A percentile compares a stretch with the other conserved stretches of the same genome.
phyloP scores from a whole-genome alignment of 2,113 vertebrate species.

The Alexandromys fortis region DNA sequence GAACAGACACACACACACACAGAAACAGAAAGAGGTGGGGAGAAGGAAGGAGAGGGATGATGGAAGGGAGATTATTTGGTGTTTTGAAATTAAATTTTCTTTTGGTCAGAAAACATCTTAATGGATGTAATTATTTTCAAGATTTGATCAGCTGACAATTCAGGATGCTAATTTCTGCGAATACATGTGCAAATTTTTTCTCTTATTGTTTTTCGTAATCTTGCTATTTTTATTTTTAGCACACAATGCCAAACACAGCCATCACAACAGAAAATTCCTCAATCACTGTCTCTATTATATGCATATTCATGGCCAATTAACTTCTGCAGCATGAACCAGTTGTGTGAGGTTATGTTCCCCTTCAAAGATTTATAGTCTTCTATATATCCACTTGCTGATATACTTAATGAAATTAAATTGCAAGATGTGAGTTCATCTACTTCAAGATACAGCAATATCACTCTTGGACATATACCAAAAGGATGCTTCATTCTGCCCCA shows the following conservation, averaged over 20 bases:
- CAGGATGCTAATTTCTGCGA: background rate
- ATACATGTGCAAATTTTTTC: background rate
- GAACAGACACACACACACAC: background rate
- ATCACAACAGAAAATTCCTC: background rate
- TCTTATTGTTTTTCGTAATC: background rate
- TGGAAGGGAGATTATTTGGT: too few relatives aligned
- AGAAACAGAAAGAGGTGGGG: too few relatives aligned
- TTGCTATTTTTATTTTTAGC: slow-evolving; percentile 33
- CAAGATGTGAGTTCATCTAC: background rate
- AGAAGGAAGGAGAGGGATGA: background rate
- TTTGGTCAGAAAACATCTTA: too few relatives aligned
- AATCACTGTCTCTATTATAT: background rate
- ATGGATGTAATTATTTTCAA: too few relatives aligned
- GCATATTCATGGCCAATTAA: background rate
- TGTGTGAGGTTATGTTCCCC: background rate
- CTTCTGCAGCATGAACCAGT: background rate
- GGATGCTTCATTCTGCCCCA: background rate
- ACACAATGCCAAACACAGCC: background rate
- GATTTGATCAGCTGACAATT: too few relatives aligned
- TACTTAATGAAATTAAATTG: background rate
- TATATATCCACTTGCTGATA: background rate
- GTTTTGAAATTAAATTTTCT: too few relatives aligned
- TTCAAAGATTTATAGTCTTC: background rate
- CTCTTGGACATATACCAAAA: background rate
- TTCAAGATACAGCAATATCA: background rate